Base-by-base conservation (phyloP, 2,113 vertebrate species). In the Brachirus orientalis region DNA sequence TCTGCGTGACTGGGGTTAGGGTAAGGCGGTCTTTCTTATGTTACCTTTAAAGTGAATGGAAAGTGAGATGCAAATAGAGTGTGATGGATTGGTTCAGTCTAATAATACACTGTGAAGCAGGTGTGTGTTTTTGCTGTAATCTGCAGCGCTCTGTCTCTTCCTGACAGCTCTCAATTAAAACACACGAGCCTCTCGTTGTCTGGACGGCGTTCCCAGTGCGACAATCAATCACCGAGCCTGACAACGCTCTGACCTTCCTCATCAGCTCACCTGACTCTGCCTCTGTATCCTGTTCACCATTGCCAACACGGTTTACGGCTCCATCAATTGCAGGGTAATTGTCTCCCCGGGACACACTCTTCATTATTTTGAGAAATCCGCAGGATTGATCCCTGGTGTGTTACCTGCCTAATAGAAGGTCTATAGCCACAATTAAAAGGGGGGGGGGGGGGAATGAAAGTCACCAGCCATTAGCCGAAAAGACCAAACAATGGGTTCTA, bases 361-460 rank as follows among this genome's bases (percentile, higher is more conserved):
- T 86, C 77, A 80, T 79, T 84, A 79, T 74, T 83, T 76, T 63
- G 58, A 65, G 51, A 80, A 80, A 87, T 79, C 57, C 72, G 54
- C 69, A 63, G 48, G 17, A 72, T 77, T 75, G 69, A 61, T 70
- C 61, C 17, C 16, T 46, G 56, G 47, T 53, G 72, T 55, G 61
- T 62, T 66, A 40, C 67, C 46, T 55, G 43, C 54, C 62, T 86
- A 86, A 84, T 54, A 69, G 50, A 82, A 79, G 81, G 69, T 75
- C 71, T 52, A 58, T 59, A 77, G 57, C 56, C 55, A 52, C 76
- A 80, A 64, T 85, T 81, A 85, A 74, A 38, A 7, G 28, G 6
- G 28, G 28, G 28, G 33, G 47, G 36, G 69, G 65, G 86, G 35
- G 75, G 75, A 80, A 44, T 17, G 55, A 12, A 80, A 78, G 79